Conservation (phyloP, 2,113 vertebrate species). For the Hemibagrus wyckioides region DNA sequence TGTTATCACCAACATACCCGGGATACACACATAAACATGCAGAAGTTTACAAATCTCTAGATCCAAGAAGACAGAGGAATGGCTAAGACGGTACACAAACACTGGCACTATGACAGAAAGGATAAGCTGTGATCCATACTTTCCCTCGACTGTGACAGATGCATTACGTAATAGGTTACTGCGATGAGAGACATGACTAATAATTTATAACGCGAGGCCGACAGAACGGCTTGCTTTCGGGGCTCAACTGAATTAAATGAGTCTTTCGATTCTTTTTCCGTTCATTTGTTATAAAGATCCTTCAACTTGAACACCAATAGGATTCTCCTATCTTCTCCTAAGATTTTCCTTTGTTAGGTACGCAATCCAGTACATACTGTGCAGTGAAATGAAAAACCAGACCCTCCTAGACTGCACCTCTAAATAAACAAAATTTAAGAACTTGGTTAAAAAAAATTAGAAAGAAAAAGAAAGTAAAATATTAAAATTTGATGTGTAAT, state of each 20-base stretch:
- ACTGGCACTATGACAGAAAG: neutral
- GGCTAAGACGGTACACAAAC: neutral
- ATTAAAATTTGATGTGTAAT: no score
- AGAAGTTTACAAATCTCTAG: conserved; percentile 7
- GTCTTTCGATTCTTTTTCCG: conserved; percentile 37
- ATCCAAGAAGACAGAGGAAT: neutral
- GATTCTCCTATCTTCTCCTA: no score
- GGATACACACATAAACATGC: conserved; percentile 19
- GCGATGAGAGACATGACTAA: conserved; percentile 41
- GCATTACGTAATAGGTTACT: conserved; percentile 28
- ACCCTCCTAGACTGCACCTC: no score
- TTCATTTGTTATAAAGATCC: conserved; percentile 47
- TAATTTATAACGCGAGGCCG: conserved; percentile 25
- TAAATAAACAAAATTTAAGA: no score
- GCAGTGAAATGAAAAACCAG: no score
- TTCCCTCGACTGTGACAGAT: conserved; percentile 30
- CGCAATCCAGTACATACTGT: no score
- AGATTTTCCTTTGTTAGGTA: no score
- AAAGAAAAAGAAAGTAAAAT: no score
- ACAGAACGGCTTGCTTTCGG: conserved; percentile 29
- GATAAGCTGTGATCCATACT: conserved; percentile 31
- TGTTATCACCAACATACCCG: neutral
- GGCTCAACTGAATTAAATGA: conserved; percentile 49
- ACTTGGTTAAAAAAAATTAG: no score
- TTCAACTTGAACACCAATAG: conserved; percentile 18